Evolutionary conservation across 1,140 invertebrate species (phyloP).

Genomic region (Venturia canescens): DNA sequence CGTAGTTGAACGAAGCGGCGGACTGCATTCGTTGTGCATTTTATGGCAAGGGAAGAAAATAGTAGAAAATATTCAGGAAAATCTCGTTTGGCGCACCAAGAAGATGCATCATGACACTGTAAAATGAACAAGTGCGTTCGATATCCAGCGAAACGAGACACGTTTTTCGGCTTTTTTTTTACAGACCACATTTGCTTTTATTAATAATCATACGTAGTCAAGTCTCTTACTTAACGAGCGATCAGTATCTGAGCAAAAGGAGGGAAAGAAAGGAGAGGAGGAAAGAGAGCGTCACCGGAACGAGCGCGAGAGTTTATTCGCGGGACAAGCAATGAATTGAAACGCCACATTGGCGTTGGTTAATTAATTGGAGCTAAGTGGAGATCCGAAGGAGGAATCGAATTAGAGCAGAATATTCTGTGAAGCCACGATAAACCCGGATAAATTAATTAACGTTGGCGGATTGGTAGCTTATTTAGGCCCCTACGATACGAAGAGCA

Average conservation of each 20-base stretch:
- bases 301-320: background rate
- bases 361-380: constrained; percentile 40
- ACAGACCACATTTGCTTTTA: too few relatives aligned
- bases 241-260: background rate
- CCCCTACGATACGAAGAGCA: background rate
- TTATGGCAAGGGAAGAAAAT: too few relatives aligned
- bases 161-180: too few relatives aligned
- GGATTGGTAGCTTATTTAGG: background rate
- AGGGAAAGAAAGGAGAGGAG: background rate
- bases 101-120: too few relatives aligned
- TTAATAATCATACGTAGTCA: background rate
- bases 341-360: constrained; percentile 23
- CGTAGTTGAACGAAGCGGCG: too few relatives aligned
- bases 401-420: constrained; percentile 38
- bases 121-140: too few relatives aligned
- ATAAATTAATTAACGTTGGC: constrained; percentile 39
- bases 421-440: constrained; percentile 34
- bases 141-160: too few relatives aligned
- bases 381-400: constrained; percentile 35
- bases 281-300: constrained; percentile 2
- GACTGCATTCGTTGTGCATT: too few relatives aligned
- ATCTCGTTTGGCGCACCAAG: too few relatives aligned
- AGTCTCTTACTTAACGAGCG: background rate
- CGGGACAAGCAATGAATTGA: constrained; percentile 18
- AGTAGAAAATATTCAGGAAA: too few relatives aligned